Percentiles rank a stretch among this genome's conserved stretches.
Conservation (phyloP, 2,888 invertebrate genomes). For the Nomada hirtipes region DNA sequence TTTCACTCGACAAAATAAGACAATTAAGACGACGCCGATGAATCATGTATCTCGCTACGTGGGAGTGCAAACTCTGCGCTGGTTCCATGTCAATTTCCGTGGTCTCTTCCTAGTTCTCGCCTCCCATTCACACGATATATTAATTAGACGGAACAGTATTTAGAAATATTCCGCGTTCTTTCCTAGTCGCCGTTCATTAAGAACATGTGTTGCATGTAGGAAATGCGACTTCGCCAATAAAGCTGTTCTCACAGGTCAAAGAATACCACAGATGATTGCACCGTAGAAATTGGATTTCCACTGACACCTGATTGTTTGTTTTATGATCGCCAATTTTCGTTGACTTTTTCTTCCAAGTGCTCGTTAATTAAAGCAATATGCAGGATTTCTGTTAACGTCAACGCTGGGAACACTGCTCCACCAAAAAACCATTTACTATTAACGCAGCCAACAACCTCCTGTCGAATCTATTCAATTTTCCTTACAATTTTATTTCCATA, state of each 20-base stretch:
- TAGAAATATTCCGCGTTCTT: slow-evolving; percentile 37
- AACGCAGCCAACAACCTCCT: too few relatives aligned
- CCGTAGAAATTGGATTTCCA: background rate
- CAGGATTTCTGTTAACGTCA: too few relatives aligned
- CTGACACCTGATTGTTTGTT: background rate
- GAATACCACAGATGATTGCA: background rate
- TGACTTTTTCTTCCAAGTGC: too few relatives aligned
- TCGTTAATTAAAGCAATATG: too few relatives aligned
- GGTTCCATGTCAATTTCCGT: slow-evolving; percentile 72
- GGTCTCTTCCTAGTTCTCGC: slow-evolving; percentile 68
- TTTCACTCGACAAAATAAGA: slow-evolving; percentile 54
- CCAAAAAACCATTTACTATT: too few relatives aligned
- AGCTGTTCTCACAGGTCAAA: background rate
- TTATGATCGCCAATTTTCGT: background rate
- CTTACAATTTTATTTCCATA: too few relatives aligned
- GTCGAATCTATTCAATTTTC: too few relatives aligned
- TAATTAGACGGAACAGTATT: slow-evolving; percentile 57
- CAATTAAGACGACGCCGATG: slow-evolving; percentile 61
- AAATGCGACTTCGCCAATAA: background rate
- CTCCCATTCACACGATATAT: slow-evolving; percentile 69
- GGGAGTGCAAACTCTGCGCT: slow-evolving; percentile 65
- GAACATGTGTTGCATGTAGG: background rate
- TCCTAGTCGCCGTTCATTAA: slow-evolving; percentile 13
- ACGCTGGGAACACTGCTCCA: too few relatives aligned
- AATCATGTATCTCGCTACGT: slow-evolving; percentile 65